Evolutionary conservation across 2,797 vertebrate genomes (phyloP), one percentile per base, ranked within the genome.

Genomic region (Holocentrus rufus): DNA sequence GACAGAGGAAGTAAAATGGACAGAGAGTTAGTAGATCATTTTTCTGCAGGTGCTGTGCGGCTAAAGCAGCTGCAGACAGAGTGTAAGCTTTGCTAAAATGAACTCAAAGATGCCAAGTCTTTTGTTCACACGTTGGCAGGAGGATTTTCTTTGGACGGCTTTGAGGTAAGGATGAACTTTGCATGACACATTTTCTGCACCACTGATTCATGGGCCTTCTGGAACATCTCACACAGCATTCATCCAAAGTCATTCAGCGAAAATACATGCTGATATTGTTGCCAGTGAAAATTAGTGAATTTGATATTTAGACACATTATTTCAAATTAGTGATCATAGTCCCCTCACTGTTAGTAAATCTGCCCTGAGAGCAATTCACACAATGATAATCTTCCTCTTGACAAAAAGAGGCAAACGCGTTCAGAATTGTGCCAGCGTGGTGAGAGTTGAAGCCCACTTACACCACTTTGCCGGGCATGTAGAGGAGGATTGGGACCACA

Each of bases 401-500:
- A 58, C 36, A 57, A 1, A 39, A 65, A 61, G 6, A 61, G 25
- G 13, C 23, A 18, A 52, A 8, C 49, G 20, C 62, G 9, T 34
- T 50, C 31, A 3, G 36, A 39, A 53, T 3, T 18, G 14, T 23
- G 52, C 52, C 23, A 34, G 27, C 7, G 30, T 34, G 27, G 44
- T 65, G 23, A 25, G 13, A 49, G 65, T 53, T 74, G 15, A 17
- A 59, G 39, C 67, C 74, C 86, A 94, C 96, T 94, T 94, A 98
- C 96, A 95, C 95, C 82, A 98, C 93, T 95, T 98, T 98, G 49
- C 94, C 95, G 47, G 96, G 96, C 93, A 98, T 95, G 86, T 95
- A 98, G 81, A 98, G 94, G 76, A 98, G 94, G 72, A 98, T 85
- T 0, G 97, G 97, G 22, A 98, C 89, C 74, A 98, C 94, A 4